Evolutionary conservation across 2,113 vertebrate genomes (phyloP).

Genomic region (Gobius niger): DNA sequence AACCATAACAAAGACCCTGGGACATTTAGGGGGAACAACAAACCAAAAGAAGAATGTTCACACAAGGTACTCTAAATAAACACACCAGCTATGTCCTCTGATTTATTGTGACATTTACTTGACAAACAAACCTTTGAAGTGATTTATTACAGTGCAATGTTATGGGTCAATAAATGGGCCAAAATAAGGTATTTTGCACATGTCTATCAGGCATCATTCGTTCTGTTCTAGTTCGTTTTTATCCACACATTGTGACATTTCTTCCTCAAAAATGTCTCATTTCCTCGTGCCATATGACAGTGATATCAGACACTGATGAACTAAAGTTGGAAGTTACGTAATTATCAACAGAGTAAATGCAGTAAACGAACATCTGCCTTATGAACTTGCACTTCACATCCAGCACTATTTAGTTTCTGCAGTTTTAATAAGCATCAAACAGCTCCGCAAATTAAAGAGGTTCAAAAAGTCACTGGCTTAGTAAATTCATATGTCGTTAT

Average conservation of each 20-base stretch:
- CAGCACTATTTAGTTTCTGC: too few relatives aligned
- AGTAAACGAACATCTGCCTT: neutral
- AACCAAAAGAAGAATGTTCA: too few relatives aligned
- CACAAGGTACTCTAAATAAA: too few relatives aligned
- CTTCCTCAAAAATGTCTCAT: neutral
- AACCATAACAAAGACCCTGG: too few relatives aligned
- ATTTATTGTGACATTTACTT: slow-evolving; percentile 24
- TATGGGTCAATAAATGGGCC: slow-evolving; percentile 31
- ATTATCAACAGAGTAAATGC: neutral
- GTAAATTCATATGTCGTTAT: neutral
- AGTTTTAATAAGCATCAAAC: too few relatives aligned
- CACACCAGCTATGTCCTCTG: slow-evolving; percentile 8
- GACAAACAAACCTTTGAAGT: slow-evolving; percentile 13
- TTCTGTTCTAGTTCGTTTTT: slow-evolving; percentile 9
- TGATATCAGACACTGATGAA: neutral
- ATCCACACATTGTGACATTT: neutral
- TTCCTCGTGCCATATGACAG: slow-evolving; percentile 2
- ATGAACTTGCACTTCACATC: too few relatives aligned
- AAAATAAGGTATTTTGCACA: slow-evolving; percentile 19
- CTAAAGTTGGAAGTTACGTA: too few relatives aligned
- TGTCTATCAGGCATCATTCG: neutral
- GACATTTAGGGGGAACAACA: too few relatives aligned
- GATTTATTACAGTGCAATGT: slow-evolving; percentile 37
- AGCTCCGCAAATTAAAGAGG: too few relatives aligned
- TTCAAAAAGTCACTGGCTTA: too few relatives aligned